Evolutionary conservation across 2,888 invertebrate genomes (phyloP), one percentile per base, ranked within the genome.

Genomic region (Caenorhabditis macrosperma): DNA sequence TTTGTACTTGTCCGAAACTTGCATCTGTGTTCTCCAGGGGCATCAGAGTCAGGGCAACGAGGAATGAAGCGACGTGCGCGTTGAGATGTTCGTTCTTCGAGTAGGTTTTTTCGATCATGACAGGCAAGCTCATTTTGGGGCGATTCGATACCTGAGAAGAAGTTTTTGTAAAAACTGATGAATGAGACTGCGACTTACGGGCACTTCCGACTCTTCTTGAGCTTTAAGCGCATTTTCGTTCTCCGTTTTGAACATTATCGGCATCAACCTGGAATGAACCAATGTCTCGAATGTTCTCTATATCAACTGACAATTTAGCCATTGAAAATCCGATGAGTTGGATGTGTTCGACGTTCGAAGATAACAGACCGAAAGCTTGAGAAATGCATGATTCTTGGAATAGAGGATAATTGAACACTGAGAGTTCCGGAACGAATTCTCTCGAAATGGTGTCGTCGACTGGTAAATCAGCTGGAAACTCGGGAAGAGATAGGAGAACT

Each of bases 181-280:
- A 35, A 6, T 33, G 4, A 57, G 30, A 7, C 30, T n/a, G 26
- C 1, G 9, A 0, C 66, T 46, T n/a, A 68, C 69, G 7, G 28
- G 26, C 2, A 63, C 28, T 61, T 54, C 61, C n/a, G 54, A 1
- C 1, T 72, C 63, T 12, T 72, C 57, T 10, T 57, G 48, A 9
- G 30, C 30, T 24, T 33, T 35, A 26, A 75, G 24, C 6, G 48
- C 38, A 10, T 22, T 46, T 1, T 17, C 26, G 24, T 79, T 79
- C 26, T 79, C 79, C n/a, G 12, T 64, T 44, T 59, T 60, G 60
- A 79, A 69, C 79, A 79, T 79, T 0, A 54, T 41, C 24, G 75
- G 69, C 52, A 75, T 75, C 6, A 64, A n/a, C 41, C 78, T 78
- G 54, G 17, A 76, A 52, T 17, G n/a, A n/a, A n/a, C n/a, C n/a